A percentile compares a stretch with the other conserved stretches of the same genome.
These are phyloP conservation scores for Xiphydria camelus DNA, from an alignment of 2,888 invertebrate species.

Conservation along the genomic window DNA sequence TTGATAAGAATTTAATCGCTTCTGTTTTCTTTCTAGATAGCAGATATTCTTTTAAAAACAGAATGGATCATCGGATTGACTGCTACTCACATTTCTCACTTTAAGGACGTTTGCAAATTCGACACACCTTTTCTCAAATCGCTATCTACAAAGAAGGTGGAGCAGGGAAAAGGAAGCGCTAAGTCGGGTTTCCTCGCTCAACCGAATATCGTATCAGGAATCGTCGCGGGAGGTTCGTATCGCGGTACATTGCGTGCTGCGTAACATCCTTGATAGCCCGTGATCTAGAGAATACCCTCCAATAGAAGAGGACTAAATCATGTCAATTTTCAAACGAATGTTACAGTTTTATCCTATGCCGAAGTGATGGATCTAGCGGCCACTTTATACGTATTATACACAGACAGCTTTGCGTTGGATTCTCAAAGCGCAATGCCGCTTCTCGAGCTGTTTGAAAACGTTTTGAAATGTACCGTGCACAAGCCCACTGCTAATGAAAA, in stretches of 20 bases:
- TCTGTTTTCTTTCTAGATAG: constrained; percentile 40
- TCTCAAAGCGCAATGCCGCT: constrained; percentile 42
- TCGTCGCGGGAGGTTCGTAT: constrained; percentile 50
- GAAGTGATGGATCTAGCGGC: constrained; percentile 40
- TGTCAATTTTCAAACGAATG: too few relatives aligned
- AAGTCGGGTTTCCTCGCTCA: constrained; percentile 34
- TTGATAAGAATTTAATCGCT: too few relatives aligned
- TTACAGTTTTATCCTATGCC: constrained; percentile 48
- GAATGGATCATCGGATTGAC: constrained; percentile 38
- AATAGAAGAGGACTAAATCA: neutral
- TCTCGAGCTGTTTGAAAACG: constrained; percentile 36
- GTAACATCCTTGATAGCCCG: neutral
- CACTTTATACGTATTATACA: constrained; percentile 45
- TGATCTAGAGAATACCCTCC: neutral
- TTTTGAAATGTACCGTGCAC: constrained; percentile 30
- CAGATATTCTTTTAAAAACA: constrained; percentile 33
- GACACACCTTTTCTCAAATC: constrained; percentile 36
- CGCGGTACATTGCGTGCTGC: neutral
- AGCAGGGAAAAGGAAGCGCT: constrained; percentile 22
- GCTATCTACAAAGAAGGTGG: constrained; percentile 34
- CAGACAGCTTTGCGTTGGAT: constrained; percentile 46
- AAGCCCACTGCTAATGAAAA: constrained; percentile 27
- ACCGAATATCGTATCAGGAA: constrained; percentile 50
- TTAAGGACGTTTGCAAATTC: constrained; percentile 32
- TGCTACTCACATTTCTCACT: constrained; percentile 40